phyloP scores from a whole-genome alignment of 2,113 vertebrate genomes.

The Cyanoderma ruficeps region DNA sequence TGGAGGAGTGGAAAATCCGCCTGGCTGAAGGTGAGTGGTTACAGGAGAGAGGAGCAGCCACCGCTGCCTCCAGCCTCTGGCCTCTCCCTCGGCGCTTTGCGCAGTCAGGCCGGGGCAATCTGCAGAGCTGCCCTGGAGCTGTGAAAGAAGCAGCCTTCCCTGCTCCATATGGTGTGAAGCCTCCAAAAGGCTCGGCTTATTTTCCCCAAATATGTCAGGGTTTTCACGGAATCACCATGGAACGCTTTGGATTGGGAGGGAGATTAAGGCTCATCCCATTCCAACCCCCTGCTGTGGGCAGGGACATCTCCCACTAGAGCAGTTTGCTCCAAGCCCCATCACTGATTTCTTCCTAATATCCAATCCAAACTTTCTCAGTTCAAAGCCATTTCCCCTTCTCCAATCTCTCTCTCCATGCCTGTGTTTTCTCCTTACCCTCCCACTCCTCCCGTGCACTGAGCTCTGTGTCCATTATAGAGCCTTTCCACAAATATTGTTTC shows the following conservation, averaged over 20 bases:
- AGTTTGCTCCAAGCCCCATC: background rate
- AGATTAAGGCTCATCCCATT: background rate
- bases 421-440: background rate
- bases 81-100: rapidly evolving
- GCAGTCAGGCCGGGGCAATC: background rate
- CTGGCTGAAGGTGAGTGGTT: background rate
- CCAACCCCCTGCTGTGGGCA: background rate
- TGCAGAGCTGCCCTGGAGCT: background rate
- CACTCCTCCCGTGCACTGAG: rapidly evolving
- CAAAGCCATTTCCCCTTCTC: background rate
- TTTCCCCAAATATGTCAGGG: background rate
- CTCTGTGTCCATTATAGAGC: background rate
- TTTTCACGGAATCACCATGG: background rate
- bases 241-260: background rate
- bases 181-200: background rate
- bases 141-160: background rate
- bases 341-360: background rate
- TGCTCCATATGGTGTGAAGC: background rate
- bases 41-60: rapidly evolving
- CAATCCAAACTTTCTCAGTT: background rate
- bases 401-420: background rate
- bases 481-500: background rate
- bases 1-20: background rate
- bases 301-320: background rate
- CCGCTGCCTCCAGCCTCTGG: background rate